Percentiles rank a stretch among this genome's conserved stretches.
These are phyloP conservation scores for Polypterus bichir DNA, from an alignment of 2,113 vertebrate species.

Conservation along the genomic window DNA sequence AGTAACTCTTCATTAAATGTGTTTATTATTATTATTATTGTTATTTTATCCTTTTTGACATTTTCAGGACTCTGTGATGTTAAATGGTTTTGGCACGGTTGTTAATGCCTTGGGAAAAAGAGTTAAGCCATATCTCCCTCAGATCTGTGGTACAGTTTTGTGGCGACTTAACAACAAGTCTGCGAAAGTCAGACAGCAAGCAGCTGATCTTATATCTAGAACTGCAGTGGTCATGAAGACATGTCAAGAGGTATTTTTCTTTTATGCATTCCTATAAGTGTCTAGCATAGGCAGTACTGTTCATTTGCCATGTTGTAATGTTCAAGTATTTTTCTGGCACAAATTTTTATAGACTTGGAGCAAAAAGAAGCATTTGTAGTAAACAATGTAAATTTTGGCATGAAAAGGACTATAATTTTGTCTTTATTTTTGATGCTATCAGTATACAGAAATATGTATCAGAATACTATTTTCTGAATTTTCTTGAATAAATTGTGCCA, in stretches of 20 bases:
- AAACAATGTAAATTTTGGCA: too few relatives aligned
- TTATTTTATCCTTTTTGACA: background rate
- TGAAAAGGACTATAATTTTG: too few relatives aligned
- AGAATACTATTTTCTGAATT: too few relatives aligned
- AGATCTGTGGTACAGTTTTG: conserved; percentile 94
- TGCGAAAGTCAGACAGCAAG: conserved; percentile 92
- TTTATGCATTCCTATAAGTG: background rate
- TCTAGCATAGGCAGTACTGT: background rate
- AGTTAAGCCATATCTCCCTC: conserved; percentile 93
- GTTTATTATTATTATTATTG: conserved; percentile 7
- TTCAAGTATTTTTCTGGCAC: too few relatives aligned
- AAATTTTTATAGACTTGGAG: background rate
- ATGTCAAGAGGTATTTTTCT: conserved; percentile 76
- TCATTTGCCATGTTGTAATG: too few relatives aligned
- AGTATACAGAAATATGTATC: too few relatives aligned
- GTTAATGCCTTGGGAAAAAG: conserved; percentile 95
- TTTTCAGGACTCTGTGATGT: conserved; percentile 88
- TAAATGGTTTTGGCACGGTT: conserved; percentile 95
- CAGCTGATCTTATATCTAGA: conserved; percentile 92
- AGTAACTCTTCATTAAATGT: background rate
- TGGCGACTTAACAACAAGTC: conserved; percentile 98
- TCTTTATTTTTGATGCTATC: too few relatives aligned
- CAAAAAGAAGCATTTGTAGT: too few relatives aligned
- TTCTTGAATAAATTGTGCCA: too few relatives aligned
- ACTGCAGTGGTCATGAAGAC: conserved; percentile 98